Base-by-base conservation (phyloP, 2,888 invertebrate genomes). In the Thecophora atra region DNA sequence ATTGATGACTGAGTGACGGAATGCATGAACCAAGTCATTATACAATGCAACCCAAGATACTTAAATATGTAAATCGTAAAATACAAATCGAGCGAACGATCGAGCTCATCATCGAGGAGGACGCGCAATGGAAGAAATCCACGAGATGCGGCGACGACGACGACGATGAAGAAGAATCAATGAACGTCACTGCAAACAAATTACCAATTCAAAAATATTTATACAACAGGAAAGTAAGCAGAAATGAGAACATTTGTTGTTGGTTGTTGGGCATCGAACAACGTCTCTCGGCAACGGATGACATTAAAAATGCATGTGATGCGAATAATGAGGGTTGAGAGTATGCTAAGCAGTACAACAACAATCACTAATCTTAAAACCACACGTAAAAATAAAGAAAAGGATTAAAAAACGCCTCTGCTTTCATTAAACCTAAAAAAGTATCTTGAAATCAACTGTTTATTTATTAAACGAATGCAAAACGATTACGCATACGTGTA, bases 1-100 rank as follows among this genome's bases (percentile, higher is more conserved):
- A 58, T 58, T 26, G 26, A 58, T 58, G 73, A 72, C 75, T 75
- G 76, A 74, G 72, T 73, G 75, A 75, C 72, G 75, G 76, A 76
- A 73, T 76, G 73, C 72, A 75, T 73, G 76, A 75, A 75, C 74
- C 66, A 72, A 51, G 68, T 52, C 60, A 56, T 30, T 73, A 68
- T 64, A 73, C 75, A 73, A 75, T 65, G 73, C 4, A 58, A 26
- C 62, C 54, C 17, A 56, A 47, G 62, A 70, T 63, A 52, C 70
- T 70, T 62, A 63, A 63, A 70, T 70, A 70, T 63, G 70, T 62
- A 70, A 63, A 70, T 70, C 51, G 24, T 19, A 24, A 58, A 58
- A 58, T 44, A 68, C 56, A 58, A 58, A 68, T 37, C 37, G 37
- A 37, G 37, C 37, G 37, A 37, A 1, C 37, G 37, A 47, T 68